These are phyloP conservation scores for Lutraria rhynchaena DNA, from an alignment of 1,140 invertebrate species.

Conservation along the genomic window DNA sequence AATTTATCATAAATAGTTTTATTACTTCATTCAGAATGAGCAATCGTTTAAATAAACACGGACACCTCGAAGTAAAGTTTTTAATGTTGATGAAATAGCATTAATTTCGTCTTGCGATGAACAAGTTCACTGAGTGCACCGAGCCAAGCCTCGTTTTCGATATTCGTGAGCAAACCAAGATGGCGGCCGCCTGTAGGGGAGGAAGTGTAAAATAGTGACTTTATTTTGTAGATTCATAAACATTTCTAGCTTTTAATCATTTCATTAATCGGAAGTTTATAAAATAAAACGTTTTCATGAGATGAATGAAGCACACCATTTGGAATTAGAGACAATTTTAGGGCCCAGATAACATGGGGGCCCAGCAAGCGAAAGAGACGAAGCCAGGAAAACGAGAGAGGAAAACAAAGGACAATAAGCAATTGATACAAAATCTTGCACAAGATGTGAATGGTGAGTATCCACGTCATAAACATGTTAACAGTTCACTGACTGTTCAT, in stretches of 20 bases:
- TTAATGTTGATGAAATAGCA: too few relatives aligned
- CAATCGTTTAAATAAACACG: too few relatives aligned
- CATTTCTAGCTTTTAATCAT: neutral
- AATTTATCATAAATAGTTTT: too few relatives aligned
- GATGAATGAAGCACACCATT: conserved; percentile 57
- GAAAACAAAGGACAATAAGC: conserved; percentile 66
- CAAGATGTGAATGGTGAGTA: conserved; percentile 65
- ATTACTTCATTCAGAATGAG: too few relatives aligned
- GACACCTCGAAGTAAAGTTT: too few relatives aligned
- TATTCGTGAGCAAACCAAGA: conserved; percentile 58
- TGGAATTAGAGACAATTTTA: conserved; percentile 12
- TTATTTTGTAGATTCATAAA: conserved; percentile 24
- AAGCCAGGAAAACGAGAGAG: conserved; percentile 64
- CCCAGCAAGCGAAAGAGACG: conserved; percentile 66
- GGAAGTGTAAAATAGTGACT: conserved; percentile 61
- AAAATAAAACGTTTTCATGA: conserved; percentile 36
- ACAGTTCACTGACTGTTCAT: too few relatives aligned
- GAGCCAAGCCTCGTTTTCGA: conserved; percentile 56
- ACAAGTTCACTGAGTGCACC: conserved; percentile 34
- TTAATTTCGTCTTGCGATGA: too few relatives aligned
- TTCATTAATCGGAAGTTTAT: conserved; percentile 3
- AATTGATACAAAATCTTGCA: conserved; percentile 54
- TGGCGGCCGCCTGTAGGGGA: conserved; percentile 70
- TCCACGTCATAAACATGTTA: too few relatives aligned
- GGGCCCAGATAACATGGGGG: conserved; percentile 64